Base-by-base conservation (phyloP, 1,140 invertebrate species). In the Nephotettix cincticeps region DNA sequence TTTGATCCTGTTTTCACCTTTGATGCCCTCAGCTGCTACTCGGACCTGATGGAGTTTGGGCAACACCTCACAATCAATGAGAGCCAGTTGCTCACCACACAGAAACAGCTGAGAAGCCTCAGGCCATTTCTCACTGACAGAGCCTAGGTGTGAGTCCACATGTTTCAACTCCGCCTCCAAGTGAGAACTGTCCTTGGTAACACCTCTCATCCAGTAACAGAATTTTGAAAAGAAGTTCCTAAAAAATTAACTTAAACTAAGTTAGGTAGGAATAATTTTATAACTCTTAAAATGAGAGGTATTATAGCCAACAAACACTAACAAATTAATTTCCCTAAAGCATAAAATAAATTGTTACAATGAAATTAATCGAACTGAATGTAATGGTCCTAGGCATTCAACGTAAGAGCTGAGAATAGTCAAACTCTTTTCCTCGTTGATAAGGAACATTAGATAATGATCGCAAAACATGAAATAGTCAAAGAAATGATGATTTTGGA, bases 21-120 rank as follows among this genome's bases (percentile, higher is more conserved):
- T 86, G 40, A 88, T 79, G 17, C 80, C 80, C 58, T 83, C 77
- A n/a, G 83, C 82, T 6, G 86, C 86, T 0, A 88, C 83, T 23
- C 86, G 78, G 45, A 87, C 81, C 74, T 87, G 86, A 74, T 88
- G 86, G 19, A 88, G 77, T 76, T 88, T 87, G 0, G 86, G 86
- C 63, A 87, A 76, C 47, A 88, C 79, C 68, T 85, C 81, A 73
- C 85, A 87, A 77, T 88, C 86, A 23, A 88, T 75, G 68, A 86
- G 80, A 1, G 82, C 81, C 21, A 85, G 75, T 2, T 79, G 72
- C 36, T 81, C 76, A 0, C 84, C 81, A 71, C 82, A 85, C 29
- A 87, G 77, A 74, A 80, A 87, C 68, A 74, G 68, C 28, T 77
- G 78, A 19, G 75, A 75, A 29, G 47, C 72, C 65, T 78, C 72